A percentile compares a stretch with the other conserved stretches of the same genome.
phyloP scores from a whole-genome alignment of 2,888 invertebrate species.

The Eueremaeus valkanovi region DNA sequence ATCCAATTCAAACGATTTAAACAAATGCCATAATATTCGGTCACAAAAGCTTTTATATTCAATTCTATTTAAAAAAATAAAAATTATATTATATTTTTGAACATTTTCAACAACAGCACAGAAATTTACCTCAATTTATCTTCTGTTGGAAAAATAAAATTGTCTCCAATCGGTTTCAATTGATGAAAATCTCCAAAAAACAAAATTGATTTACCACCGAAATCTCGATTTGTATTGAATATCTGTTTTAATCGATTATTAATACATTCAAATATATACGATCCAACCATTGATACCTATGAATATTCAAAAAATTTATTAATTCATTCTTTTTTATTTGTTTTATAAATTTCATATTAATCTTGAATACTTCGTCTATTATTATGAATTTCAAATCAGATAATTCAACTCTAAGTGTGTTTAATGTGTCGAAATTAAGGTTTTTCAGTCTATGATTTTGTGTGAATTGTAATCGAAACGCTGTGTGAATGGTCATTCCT shows the following conservation, averaged over 20 bases:
- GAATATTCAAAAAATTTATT: too few species aligned
- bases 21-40: not conserved
- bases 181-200: constrained; percentile 50
- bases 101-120: too few species aligned
- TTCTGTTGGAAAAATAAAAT: constrained; percentile 5
- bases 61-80: too few species aligned
- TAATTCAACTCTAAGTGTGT: constrained; percentile 43
- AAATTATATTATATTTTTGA: too few species aligned
- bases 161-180: constrained; percentile 30
- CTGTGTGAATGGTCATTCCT: constrained; percentile 48
- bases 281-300: too few species aligned
- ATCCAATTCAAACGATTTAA: constrained; percentile 42
- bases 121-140: too few species aligned
- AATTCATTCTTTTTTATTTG: too few species aligned
- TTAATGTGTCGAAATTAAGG: not conserved
- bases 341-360: constrained; percentile 48
- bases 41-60: not conserved
- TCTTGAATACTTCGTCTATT: constrained; percentile 46
- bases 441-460: too few species aligned
- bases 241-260: constrained; percentile 50
- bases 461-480: constrained; percentile 46
- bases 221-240: constrained; percentile 47
- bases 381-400: constrained; percentile 46
- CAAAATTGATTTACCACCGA: constrained; percentile 50
- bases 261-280: constrained; percentile 48